These are phyloP conservation scores for Fopius arisanus DNA, from an alignment of 1,140 invertebrate genomes.

Conservation along the genomic window DNA sequence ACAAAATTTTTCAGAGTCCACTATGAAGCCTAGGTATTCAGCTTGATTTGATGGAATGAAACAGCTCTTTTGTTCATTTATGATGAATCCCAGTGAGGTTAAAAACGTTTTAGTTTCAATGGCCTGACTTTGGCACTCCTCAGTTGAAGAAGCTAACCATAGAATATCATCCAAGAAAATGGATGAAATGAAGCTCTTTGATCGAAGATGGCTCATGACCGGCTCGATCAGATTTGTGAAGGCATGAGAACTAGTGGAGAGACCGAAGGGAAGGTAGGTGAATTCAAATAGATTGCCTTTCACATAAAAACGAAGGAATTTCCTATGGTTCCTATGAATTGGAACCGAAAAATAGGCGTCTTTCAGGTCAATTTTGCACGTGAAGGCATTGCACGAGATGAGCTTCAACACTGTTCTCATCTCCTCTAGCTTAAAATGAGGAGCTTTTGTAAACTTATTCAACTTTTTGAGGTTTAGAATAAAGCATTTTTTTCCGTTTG, in stretches of 20 bases:
- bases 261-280: background rate
- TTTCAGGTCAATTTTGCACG: background rate
- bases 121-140: background rate
- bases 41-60: background rate
- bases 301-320: background rate
- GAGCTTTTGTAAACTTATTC: background rate
- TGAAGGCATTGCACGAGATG: too few species aligned
- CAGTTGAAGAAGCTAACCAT: background rate
- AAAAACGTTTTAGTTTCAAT: background rate
- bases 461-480: too few species aligned
- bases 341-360: slow-evolving; percentile 1
- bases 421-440: background rate
- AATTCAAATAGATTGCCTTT: background rate
- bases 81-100: background rate
- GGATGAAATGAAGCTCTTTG: too few species aligned
- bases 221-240: background rate
- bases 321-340: background rate
- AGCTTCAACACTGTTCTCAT: background rate
- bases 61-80: background rate
- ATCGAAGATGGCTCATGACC: background rate
- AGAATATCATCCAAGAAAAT: background rate
- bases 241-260: background rate
- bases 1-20: background rate
- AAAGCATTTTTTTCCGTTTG: too few species aligned
- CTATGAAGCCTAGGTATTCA: slow-evolving; percentile 16